Evolutionary conservation across 2,888 invertebrate species (phyloP).

Genomic region (Gymnosoma rotundatum): DNA sequence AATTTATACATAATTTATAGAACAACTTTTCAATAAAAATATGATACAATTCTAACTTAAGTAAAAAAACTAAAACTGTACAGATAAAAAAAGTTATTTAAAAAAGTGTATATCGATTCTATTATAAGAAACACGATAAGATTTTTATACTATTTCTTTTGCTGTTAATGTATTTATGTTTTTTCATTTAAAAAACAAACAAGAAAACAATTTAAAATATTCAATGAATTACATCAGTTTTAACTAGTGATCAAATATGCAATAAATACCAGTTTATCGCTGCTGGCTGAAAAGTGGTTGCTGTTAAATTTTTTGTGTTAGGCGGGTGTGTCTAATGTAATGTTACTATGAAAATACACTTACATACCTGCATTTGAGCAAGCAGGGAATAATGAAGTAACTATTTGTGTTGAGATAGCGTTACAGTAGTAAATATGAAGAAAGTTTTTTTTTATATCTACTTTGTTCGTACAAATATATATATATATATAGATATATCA

Average conservation of each 20-base stretch:
- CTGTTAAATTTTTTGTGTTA: constrained; percentile 8
- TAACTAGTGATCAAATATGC: constrained; percentile 60
- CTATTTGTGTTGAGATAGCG: background rate
- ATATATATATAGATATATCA: background rate
- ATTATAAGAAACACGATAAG: constrained; percentile 47
- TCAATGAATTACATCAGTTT: constrained; percentile 63
- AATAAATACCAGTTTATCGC: constrained; percentile 68
- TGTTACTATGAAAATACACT: constrained; percentile 21
- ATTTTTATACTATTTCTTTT: constrained; percentile 22
- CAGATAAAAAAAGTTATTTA: constrained; percentile 12
- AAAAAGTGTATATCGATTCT: too few relatives aligned
- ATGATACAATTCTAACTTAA: too few relatives aligned
- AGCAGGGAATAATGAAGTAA: background rate
- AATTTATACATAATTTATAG: too few relatives aligned
- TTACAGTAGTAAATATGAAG: constrained; percentile 30
- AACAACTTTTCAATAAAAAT: too few relatives aligned
- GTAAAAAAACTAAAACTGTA: background rate
- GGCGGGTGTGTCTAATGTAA: constrained; percentile 69
- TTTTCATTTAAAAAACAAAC: constrained; percentile 52
- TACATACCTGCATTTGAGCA: background rate
- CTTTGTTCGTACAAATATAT: background rate
- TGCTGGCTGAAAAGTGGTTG: constrained; percentile 27
- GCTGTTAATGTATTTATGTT: constrained; percentile 6
- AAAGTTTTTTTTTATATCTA: constrained; percentile 55
- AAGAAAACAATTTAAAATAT: constrained; percentile 69